phyloP scores from a whole-genome alignment of 2,888 invertebrate genomes.

The Aphodius granarius region DNA sequence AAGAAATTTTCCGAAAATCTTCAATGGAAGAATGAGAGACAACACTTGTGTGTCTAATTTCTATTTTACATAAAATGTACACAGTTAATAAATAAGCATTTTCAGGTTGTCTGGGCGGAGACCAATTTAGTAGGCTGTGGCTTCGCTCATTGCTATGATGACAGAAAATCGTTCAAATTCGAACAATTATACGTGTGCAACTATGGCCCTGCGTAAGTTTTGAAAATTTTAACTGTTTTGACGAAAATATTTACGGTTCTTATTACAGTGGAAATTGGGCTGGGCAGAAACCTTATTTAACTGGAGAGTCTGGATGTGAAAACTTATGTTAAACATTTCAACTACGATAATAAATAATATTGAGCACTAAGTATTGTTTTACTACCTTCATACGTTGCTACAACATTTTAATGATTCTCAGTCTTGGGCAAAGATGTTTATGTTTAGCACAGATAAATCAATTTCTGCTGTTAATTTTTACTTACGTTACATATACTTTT shows the following conservation, averaged over 20 bases:
- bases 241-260: not conserved
- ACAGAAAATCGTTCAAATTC: not conserved
- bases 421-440: too few relatives aligned
- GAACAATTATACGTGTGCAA: slow-evolving; percentile 2
- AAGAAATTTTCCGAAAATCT: too few relatives aligned
- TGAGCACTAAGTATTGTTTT: not conserved
- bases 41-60: too few relatives aligned
- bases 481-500: too few relatives aligned
- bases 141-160: not conserved
- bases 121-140: not conserved
- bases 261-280: not conserved
- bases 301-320: slow-evolving; percentile 5
- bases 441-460: too few relatives aligned
- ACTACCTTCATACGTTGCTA: too few relatives aligned
- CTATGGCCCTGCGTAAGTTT: slow-evolving; percentile 8
- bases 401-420: too few relatives aligned
- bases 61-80: too few relatives aligned
- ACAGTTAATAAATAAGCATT: not conserved
- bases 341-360: slow-evolving; percentile 2
- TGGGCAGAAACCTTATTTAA: not conserved
- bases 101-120: slow-evolving; percentile 6
- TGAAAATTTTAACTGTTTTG: not conserved
- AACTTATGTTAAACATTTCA: not conserved
- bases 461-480: too few relatives aligned
- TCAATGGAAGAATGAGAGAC: too few relatives aligned